A percentile compares a stretch with the other conserved stretches of the same genome.
Conservation (phyloP, 2,888 invertebrate species). For the Blera fallax region DNA sequence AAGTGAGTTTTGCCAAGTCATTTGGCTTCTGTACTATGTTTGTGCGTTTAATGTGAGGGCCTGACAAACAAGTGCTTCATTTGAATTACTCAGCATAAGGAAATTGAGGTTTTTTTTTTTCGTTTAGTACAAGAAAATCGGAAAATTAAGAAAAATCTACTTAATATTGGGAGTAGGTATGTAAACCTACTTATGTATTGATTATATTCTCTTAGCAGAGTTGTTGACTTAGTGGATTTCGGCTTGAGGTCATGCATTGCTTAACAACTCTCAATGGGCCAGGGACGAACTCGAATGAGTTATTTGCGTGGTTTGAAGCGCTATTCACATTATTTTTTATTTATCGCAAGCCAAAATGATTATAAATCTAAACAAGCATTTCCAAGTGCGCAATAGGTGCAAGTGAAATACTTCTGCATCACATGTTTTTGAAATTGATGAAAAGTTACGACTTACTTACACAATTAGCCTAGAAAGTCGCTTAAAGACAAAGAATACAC, state of each 20-base stretch:
- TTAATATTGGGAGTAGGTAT: not conserved
- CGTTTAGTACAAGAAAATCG: not conserved
- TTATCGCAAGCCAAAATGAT: too few species aligned
- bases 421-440: too few species aligned
- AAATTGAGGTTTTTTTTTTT: not conserved
- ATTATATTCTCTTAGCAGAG: not conserved
- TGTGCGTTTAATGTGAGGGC: not conserved
- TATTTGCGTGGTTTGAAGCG: too few species aligned
- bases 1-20: not conserved
- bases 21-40: not conserved
- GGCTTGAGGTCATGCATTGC: not conserved
- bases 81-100: not conserved
- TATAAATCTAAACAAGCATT: too few species aligned
- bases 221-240: not conserved
- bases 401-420: too few species aligned
- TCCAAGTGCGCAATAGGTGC: too few species aligned
- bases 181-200: not conserved
- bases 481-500: too few species aligned
- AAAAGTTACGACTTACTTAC: too few species aligned
- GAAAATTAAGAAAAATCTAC: not conserved
- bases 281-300: too few species aligned
- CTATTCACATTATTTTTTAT: too few species aligned
- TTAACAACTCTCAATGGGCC: too few species aligned
- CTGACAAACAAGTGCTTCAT: not conserved
- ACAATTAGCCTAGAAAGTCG: too few species aligned